Conservation (phyloP, 2,888 invertebrate genomes). For the Lepidochrysops patricia region DNA sequence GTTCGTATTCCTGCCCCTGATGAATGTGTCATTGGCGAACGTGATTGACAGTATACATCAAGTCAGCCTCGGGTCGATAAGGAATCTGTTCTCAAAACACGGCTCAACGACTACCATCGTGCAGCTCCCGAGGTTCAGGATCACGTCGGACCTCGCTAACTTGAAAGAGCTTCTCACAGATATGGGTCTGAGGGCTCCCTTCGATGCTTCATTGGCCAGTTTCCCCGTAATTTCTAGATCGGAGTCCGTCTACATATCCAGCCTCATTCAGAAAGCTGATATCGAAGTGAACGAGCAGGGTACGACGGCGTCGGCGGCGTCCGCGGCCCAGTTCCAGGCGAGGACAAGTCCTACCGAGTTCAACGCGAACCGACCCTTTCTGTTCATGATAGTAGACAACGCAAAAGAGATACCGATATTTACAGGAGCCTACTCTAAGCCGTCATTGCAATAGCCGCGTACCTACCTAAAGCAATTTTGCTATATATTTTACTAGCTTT, state of each 20-base stretch:
- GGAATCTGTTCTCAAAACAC: constrained; percentile 46
- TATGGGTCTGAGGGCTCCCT: constrained; percentile 52
- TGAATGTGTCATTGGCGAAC: constrained; percentile 45
- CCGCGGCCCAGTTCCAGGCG: constrained; percentile 31
- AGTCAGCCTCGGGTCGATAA: constrained; percentile 59
- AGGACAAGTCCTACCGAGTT: constrained; percentile 36
- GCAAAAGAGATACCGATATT: constrained; percentile 42
- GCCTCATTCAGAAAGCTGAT: constrained; percentile 55
- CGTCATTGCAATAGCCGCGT: constrained; percentile 34
- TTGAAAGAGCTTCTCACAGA: constrained; percentile 56
- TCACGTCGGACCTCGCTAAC: constrained; percentile 61
- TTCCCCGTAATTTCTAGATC: constrained; percentile 42
- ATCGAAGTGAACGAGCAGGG: constrained; percentile 59
- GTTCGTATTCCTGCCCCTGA: constrained; percentile 76
- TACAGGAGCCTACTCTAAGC: constrained; percentile 55
- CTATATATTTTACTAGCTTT: too few relatives aligned
- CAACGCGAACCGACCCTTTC: constrained; percentile 49
- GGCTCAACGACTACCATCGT: constrained; percentile 62
- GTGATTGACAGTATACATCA: constrained; percentile 65
- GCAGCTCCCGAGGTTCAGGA: constrained; percentile 75
- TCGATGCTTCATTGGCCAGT: constrained; percentile 36
- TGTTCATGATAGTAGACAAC: constrained; percentile 58
- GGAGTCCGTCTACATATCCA: constrained; percentile 38
- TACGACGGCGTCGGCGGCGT: constrained; percentile 39
- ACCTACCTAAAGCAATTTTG: too few relatives aligned